Evolutionary conservation across 2,888 invertebrate genomes (phyloP).

Genomic region (Archaeoteleia sp.): DNA sequence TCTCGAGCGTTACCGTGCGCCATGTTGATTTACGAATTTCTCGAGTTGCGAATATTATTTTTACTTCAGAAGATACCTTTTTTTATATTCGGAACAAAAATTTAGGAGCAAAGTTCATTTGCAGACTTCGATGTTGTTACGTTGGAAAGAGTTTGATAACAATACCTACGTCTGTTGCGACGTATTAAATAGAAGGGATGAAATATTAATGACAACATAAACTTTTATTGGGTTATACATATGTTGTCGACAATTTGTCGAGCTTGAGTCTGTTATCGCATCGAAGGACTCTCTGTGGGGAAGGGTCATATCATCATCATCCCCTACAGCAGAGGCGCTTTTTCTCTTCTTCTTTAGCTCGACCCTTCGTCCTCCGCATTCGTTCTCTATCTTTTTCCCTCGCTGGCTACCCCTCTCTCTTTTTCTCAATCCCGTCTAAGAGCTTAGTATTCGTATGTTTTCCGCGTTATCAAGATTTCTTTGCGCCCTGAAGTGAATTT

Average conservation of each 20-base stretch:
- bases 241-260: conserved; percentile 27
- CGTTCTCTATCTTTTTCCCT: neutral
- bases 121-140: no score
- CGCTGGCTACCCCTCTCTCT: neutral
- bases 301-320: conserved; percentile 32
- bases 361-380: no score
- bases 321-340: conserved; percentile 10
- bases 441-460: conserved; percentile 58
- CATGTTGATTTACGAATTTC: conserved; percentile 53
- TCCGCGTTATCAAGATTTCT: conserved; percentile 59
- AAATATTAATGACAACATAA: conserved; percentile 24
- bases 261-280: conserved; percentile 17
- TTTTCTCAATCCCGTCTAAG: conserved; percentile 18
- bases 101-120: conserved; percentile 6
- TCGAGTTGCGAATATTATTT: conserved; percentile 37
- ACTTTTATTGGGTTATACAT: conserved; percentile 16
- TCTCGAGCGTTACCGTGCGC: conserved; percentile 52
- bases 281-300: conserved; percentile 17
- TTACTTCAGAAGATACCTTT: no score
- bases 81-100: no score
- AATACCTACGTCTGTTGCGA: conserved; percentile 1
- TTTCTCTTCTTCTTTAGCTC: neutral
- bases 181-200: conserved; percentile 18
- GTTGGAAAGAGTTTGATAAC: conserved; percentile 10
- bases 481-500: conserved; percentile 62